phyloP scores from a whole-genome alignment of 2,797 vertebrate species.

The Microctenopoma stevenorrisi region DNA sequence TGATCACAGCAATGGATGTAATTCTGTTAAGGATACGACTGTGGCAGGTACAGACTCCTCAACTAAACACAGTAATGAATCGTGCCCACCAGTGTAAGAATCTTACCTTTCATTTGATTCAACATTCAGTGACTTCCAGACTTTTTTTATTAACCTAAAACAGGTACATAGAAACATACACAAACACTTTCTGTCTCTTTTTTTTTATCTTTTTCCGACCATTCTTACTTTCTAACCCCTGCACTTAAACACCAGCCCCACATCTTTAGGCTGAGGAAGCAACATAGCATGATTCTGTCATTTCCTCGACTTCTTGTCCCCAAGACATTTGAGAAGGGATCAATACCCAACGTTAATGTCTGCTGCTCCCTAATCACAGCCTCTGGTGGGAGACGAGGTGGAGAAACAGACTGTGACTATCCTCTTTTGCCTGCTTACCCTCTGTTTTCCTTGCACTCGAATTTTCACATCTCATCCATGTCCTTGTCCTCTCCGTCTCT shows the following conservation, averaged over 20 bases:
- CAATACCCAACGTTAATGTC: constrained; percentile 72
- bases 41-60: neutral
- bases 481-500: constrained; percentile 18
- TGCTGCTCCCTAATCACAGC: constrained; percentile 76
- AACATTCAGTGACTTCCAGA: constrained; percentile 1
- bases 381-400: constrained; percentile 67
- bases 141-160: constrained; percentile 12
- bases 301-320: constrained; percentile 64
- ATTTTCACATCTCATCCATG: constrained; percentile 19
- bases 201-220: neutral
- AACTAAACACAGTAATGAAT: constrained; percentile 13
- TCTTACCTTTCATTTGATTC: constrained; percentile 57
- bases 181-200: neutral
- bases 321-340: constrained; percentile 65
- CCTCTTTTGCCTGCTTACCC: constrained; percentile 19
- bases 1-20: constrained; percentile 17
- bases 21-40: constrained; percentile 14
- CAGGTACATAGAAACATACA: constrained; percentile 1
- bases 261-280: constrained; percentile 48
- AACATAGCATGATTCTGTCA: constrained; percentile 63
- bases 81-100: constrained; percentile 15
- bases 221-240: neutral
- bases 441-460: constrained; percentile 15
- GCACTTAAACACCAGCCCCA: neutral
- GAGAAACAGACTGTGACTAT: constrained; percentile 47